Conservation (phyloP, 2,888 invertebrate genomes). For the Odontothrips loti region DNA sequence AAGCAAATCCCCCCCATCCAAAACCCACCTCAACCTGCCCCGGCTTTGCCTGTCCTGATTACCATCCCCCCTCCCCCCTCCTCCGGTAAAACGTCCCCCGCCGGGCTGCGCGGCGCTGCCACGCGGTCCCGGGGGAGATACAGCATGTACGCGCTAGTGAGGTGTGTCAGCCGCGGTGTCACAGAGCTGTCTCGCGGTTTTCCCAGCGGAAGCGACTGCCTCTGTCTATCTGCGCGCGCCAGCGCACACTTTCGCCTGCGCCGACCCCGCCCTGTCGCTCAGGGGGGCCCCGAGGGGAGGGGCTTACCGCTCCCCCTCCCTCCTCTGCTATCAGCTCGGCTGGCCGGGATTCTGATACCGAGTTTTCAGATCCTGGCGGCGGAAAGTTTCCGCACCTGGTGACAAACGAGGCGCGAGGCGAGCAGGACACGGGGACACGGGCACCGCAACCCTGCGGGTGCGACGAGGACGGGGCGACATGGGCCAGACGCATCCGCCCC, state of each 20-base stretch:
- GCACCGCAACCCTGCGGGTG: too few species aligned
- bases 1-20: too few species aligned
- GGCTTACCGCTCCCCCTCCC: too few species aligned
- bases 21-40: too few species aligned
- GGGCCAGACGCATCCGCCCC: too few species aligned
- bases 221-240: neutral
- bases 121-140: slow-evolving; percentile 1
- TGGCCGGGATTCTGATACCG: too few species aligned
- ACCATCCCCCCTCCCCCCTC: neutral
- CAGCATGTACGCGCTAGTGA: slow-evolving; percentile 7
- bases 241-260: neutral
- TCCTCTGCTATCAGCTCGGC: too few species aligned
- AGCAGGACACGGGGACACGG: too few species aligned
- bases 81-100: neutral
- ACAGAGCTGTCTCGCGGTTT: neutral
- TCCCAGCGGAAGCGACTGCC: neutral
- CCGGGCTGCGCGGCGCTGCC: neutral
- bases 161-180: slow-evolving; percentile 15
- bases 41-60: neutral
- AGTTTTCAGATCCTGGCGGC: too few species aligned
- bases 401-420: too few species aligned
- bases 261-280: neutral
- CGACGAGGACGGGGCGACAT: too few species aligned
- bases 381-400: too few species aligned
- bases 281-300: neutral